Evolutionary conservation across 92 coral and sea anemone species (phyloP).

Genomic region (Parazoanthus darwini): DNA sequence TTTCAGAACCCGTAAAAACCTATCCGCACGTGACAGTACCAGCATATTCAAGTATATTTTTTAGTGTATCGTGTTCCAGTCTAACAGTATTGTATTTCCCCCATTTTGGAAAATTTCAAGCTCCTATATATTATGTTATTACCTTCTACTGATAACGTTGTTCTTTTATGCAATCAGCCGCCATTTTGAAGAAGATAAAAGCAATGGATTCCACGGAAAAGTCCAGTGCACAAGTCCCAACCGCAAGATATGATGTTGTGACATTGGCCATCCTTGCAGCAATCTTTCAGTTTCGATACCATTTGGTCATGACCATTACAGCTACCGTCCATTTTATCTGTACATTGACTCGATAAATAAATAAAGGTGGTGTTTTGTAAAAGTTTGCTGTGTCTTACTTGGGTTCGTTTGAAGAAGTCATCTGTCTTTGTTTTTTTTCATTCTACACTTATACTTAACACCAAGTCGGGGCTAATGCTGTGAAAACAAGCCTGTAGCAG

Average conservation of each 20-base stretch:
- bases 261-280: not conserved
- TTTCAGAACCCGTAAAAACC: too few species aligned
- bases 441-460: too few species aligned
- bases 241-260: not conserved
- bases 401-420: too few species aligned
- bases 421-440: too few species aligned
- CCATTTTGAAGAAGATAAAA: constrained; percentile 17
- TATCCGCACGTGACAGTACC: too few species aligned
- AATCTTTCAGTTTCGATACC: not conserved
- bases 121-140: too few species aligned
- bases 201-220: not conserved
- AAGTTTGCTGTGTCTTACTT: not conserved
- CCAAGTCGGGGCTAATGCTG: too few species aligned
- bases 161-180: constrained; percentile 4
- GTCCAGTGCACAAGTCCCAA: not conserved
- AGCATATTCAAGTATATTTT: too few species aligned
- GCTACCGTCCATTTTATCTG: not conserved
- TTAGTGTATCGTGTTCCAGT: too few species aligned
- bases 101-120: too few species aligned
- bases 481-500: too few species aligned
- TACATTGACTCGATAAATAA: not conserved
- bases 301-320: not conserved
- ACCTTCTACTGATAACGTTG: not conserved
- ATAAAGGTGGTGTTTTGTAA: not conserved
- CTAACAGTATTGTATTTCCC: too few species aligned